These are phyloP conservation scores for Schizotus pectinicornis DNA, from an alignment of 2,888 invertebrate species.

Conservation along the genomic window DNA sequence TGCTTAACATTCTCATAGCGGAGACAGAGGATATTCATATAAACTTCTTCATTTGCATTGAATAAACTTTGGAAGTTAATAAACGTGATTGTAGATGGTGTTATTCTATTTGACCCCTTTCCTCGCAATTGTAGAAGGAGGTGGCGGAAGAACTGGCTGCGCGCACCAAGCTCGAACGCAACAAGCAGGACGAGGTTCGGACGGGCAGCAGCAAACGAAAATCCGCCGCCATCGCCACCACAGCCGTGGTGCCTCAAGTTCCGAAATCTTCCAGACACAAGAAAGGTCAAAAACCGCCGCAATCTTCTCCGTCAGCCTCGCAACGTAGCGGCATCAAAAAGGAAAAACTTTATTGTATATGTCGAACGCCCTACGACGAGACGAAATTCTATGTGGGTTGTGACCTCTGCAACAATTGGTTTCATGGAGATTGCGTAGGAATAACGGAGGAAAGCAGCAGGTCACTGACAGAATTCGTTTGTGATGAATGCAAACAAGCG, in stretches of 20 bases:
- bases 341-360: slow-evolving; percentile 88
- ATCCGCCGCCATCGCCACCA: slow-evolving; percentile 59
- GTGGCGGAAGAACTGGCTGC: slow-evolving; percentile 75
- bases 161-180: slow-evolving; percentile 74
- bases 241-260: slow-evolving; percentile 43
- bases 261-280: slow-evolving; percentile 35
- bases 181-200: slow-evolving; percentile 65
- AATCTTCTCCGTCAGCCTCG: slow-evolving; percentile 1
- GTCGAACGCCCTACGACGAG: slow-evolving; percentile 93
- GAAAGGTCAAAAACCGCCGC: slow-evolving; percentile 33
- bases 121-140: slow-evolving; percentile 67
- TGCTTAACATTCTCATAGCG: too few relatives aligned
- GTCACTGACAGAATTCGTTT: slow-evolving; percentile 87
- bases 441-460: slow-evolving; percentile 92
- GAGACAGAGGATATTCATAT: too few relatives aligned
- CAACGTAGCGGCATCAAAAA: slow-evolving; percentile 59
- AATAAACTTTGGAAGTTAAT: too few relatives aligned
- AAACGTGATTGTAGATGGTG: too few relatives aligned
- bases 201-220: slow-evolving; percentile 66
- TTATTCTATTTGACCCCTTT: too few relatives aligned
- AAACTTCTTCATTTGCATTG: too few relatives aligned
- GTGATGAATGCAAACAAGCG: slow-evolving; percentile 84
- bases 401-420: slow-evolving; percentile 98
- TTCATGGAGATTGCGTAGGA: slow-evolving; percentile 96
- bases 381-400: slow-evolving; percentile 98